phyloP scores from a whole-genome alignment of 2,888 invertebrate genomes.

The Loripinus fragilis region DNA sequence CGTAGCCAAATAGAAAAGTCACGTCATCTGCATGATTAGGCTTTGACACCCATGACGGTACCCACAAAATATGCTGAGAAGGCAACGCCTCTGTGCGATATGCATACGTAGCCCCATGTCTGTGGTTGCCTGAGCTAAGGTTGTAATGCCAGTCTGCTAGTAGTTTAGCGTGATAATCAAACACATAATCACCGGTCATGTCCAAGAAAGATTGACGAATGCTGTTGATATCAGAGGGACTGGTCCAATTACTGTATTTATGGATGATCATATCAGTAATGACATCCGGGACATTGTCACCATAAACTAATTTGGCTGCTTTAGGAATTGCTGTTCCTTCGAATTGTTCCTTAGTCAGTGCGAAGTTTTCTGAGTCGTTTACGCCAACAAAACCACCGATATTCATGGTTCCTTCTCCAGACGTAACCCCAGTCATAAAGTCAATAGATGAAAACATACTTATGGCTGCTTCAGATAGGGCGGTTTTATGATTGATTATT shows the following conservation, averaged over 20 bases:
- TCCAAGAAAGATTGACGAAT: no score
- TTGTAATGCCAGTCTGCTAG: no score
- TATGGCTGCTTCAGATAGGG: background rate
- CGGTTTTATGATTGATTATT: background rate
- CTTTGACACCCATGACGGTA: background rate
- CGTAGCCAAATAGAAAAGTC: slow-evolving; percentile 5
- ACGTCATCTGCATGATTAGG: background rate
- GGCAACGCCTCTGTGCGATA: background rate
- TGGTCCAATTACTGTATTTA: no score
- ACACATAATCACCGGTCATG: no score
- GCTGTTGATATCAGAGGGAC: no score
- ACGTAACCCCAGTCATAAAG: background rate
- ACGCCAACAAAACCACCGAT: background rate
- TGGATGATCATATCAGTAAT: no score
- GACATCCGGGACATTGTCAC: no score
- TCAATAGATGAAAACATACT: background rate
- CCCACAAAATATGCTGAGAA: background rate
- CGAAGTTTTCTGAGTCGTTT: background rate
- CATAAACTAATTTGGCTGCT: no score
- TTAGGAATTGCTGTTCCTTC: background rate
- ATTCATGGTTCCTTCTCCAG: background rate
- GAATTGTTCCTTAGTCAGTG: background rate
- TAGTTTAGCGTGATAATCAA: no score
- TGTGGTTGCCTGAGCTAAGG: no score
- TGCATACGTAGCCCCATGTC: background rate